Base-by-base conservation (phyloP, 2,797 vertebrate genomes). In the Acrossocheilus wenchowensis region DNA sequence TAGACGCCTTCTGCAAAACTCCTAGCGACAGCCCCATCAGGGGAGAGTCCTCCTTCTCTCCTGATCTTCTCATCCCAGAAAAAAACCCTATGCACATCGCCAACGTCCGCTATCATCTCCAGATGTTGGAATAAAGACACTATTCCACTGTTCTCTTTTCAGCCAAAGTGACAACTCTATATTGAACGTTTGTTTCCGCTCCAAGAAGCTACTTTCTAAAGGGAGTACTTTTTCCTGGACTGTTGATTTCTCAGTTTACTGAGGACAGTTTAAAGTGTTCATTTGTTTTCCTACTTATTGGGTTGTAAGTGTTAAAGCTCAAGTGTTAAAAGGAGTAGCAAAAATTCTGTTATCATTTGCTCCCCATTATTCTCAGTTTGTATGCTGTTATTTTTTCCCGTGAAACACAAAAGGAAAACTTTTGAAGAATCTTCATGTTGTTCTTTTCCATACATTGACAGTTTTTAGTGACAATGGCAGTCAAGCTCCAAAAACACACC, bases 1-100 rank as follows among this genome's bases (percentile, higher is more conserved):
- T 94, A 97, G 98, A 97, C 98, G 98, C 85, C 92, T 99, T 92
- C 94, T 97, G 89, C 98, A 99, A 94, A 96, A 95, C 89, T 98
- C 97, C 96, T 99, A 99, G 96, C 98, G 57, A 93, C 89, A 92
- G 96, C 94, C 93, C 92, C 93, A 62, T 93, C 91, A 91, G 92
- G 93, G 92, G 93, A 94, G 91, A 94, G 91, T 50, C 26, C 86
- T 64, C 87, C 43, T 91, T 86, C 91, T 86, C 66, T 92, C 89
- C 93, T 93, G 93, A 93, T 92, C 87, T 15, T 21, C 81, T 2
- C 1, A 73, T 21, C 50, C 78, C 71, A 41, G 36, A 62, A 72
- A 62, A 72, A 45, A 57, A 26, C 69, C 64, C 82, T 88, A 88
- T 86, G 77, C 80, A 39, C 69, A 82, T 45, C 60, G 85, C 86